A percentile compares a stretch with the other conserved stretches of the same genome.
Evolutionary conservation across 2,113 vertebrate genomes (phyloP).

Genomic region (Glaucidium brasilianum): DNA sequence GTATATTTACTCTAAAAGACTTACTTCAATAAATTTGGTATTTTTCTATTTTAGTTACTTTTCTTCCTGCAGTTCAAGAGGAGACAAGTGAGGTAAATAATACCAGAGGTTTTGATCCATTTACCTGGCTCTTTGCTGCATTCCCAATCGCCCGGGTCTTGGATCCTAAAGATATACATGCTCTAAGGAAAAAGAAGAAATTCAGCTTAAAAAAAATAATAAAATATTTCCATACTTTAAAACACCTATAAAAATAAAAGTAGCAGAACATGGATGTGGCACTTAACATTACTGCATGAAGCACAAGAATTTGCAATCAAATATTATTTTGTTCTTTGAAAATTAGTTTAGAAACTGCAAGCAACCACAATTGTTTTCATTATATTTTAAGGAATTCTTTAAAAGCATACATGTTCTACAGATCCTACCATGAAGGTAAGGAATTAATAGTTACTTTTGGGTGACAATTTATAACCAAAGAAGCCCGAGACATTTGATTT

Average conservation of each 20-base stretch:
- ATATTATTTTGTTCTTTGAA: neutral
- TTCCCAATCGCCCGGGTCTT: conserved; percentile 94
- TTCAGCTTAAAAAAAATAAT: neutral
- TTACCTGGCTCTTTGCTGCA: conserved; percentile 96
- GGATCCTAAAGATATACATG: conserved; percentile 90
- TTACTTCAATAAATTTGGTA: neutral
- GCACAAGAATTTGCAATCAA: neutral
- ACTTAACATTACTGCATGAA: neutral
- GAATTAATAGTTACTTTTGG: neutral
- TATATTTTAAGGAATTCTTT: neutral
- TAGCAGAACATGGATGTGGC: neutral
- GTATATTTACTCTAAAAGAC: neutral
- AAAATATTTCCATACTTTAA: neutral
- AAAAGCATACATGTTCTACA: neutral
- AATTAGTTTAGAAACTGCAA: neutral
- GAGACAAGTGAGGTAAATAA: neutral
- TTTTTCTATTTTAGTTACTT: neutral
- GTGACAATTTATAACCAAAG: neutral
- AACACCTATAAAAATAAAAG: neutral
- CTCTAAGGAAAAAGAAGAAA: conserved; percentile 66
- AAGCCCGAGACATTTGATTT: neutral
- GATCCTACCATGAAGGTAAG: neutral
- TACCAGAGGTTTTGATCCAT: neutral
- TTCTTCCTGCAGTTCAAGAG: neutral
- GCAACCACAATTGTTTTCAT: neutral